Conservation (phyloP, 2,113 vertebrate species). For the Lepus timidus region DNA sequence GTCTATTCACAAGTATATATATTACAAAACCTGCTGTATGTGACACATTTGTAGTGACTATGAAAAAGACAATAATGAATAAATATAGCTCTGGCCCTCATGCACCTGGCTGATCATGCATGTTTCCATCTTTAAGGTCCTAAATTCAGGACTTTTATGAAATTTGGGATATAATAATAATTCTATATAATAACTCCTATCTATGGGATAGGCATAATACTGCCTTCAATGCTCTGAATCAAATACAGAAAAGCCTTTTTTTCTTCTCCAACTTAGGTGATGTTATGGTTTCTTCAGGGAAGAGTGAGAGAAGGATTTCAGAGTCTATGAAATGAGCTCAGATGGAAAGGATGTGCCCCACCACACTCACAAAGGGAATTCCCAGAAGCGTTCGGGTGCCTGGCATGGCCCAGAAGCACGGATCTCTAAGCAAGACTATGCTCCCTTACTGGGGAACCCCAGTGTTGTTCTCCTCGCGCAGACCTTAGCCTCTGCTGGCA, state of each 20-base stretch:
- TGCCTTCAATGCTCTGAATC: not conserved
- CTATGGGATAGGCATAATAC: not conserved
- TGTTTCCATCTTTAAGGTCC: not conserved
- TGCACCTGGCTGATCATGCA: not conserved
- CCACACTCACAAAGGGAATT: not conserved
- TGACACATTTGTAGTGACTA: not conserved
- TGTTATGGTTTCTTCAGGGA: not conserved
- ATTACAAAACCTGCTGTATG: not conserved
- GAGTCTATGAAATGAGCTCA: conserved; percentile 9
- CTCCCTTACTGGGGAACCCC: not conserved
- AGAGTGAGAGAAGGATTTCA: not conserved
- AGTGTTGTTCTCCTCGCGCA: not conserved
- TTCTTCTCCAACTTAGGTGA: not conserved
- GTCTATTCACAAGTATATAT: not conserved
- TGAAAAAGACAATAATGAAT: not conserved
- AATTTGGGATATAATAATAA: not conserved
- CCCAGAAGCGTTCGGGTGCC: not conserved
- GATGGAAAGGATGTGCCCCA: not conserved
- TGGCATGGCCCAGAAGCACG: not conserved
- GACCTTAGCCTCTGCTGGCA: not conserved
- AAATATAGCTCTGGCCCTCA: not conserved
- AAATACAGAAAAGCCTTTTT: not conserved
- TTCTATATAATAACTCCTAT: no score
- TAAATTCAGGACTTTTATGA: not conserved
- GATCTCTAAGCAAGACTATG: not conserved